These are phyloP conservation scores for Eupithecia dodoneata DNA, from an alignment of 2,888 invertebrate species.

Conservation along the genomic window DNA sequence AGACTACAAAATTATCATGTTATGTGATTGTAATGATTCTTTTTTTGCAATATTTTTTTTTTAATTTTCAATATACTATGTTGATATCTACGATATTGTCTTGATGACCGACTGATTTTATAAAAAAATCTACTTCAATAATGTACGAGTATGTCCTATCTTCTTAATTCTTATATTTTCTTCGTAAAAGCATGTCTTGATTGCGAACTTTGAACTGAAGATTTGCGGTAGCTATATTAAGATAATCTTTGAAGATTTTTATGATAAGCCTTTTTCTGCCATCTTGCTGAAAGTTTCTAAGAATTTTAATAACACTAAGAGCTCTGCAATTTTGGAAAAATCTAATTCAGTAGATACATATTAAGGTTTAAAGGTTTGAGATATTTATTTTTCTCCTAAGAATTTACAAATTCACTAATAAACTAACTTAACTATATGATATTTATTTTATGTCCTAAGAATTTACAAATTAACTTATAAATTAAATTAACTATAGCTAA, in stretches of 20 bases:
- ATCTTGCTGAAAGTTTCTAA: neutral
- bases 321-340: neutral
- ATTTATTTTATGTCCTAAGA: too few species aligned
- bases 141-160: neutral
- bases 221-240: neutral
- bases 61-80: neutral
- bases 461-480: too few species aligned
- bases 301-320: neutral
- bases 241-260: constrained; percentile 6
- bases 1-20: too few species aligned
- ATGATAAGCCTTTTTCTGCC: neutral
- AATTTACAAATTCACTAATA: too few species aligned
- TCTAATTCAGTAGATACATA: neutral
- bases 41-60: too few species aligned
- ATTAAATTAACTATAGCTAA: too few species aligned
- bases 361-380: too few species aligned
- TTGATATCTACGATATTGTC: neutral
- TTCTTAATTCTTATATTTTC: too few species aligned
- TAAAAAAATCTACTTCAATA: too few species aligned
- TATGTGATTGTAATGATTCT: too few species aligned
- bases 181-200: constrained; percentile 1
- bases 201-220: constrained; percentile 12
- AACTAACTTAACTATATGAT: too few species aligned
- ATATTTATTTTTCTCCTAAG: too few species aligned
- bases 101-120: neutral